A percentile compares a stretch with the other conserved stretches of the same genome.
Evolutionary conservation across 2,797 vertebrate genomes (phyloP).

Genomic region (Pantherophis vulpinus): DNA sequence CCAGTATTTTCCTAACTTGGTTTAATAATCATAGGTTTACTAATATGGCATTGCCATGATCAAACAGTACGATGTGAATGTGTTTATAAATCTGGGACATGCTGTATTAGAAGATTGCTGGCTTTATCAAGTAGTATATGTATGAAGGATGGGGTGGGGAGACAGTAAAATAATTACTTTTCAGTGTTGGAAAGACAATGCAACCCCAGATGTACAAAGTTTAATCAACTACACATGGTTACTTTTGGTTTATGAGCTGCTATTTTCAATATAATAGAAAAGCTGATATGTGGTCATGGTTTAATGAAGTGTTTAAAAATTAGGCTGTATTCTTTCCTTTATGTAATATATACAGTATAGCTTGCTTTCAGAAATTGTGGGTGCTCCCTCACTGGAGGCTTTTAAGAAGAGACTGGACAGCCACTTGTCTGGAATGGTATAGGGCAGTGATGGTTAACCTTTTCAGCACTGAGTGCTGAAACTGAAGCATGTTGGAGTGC

Average conservation of each 20-base stretch:
- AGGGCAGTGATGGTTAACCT: too few relatives aligned
- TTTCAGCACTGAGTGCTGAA: too few relatives aligned
- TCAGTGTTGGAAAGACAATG: background rate
- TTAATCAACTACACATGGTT: background rate
- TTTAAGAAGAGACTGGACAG: too few relatives aligned
- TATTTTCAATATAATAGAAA: background rate
- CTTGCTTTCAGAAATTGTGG: too few relatives aligned
- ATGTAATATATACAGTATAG: background rate
- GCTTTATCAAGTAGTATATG: background rate
- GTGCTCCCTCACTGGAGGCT: too few relatives aligned
- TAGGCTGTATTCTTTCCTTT: background rate
- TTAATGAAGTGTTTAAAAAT: background rate
- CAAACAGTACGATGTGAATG: background rate
- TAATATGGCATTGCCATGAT: background rate
- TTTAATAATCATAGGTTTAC: background rate
- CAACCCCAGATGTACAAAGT: background rate
- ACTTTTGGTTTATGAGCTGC: background rate
- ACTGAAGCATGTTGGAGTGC: too few relatives aligned
- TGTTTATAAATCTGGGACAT: background rate
- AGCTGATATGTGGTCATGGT: background rate
- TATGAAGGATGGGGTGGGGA: background rate
- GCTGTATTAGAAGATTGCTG: background rate
- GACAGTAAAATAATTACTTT: background rate
- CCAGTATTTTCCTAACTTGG: background rate
- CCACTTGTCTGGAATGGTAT: too few relatives aligned